Conservation (phyloP, 2,113 vertebrate species). For the Anser brachyrhynchus region DNA sequence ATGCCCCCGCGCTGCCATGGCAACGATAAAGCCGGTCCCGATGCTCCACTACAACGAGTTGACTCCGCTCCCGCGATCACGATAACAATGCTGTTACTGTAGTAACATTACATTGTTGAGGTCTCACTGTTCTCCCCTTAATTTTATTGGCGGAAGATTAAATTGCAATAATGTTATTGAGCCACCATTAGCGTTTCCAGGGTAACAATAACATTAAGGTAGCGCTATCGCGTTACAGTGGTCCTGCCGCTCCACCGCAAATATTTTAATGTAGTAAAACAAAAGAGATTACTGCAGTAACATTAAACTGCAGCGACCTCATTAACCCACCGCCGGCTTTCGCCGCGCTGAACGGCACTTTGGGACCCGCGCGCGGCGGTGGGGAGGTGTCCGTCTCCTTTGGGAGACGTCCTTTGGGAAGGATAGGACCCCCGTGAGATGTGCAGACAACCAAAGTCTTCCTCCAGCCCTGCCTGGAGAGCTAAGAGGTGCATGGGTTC, state of each 20-base stretch:
- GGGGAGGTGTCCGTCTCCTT: background rate
- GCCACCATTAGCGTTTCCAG: constrained; percentile 50
- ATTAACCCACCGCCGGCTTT: background rate
- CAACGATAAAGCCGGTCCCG: background rate
- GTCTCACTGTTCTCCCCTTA: constrained; percentile 57
- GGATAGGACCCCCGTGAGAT: accelerated
- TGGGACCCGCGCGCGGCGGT: accelerated
- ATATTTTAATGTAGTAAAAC: constrained; percentile 69
- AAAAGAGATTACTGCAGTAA: constrained; percentile 66
- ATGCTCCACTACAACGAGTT: background rate
- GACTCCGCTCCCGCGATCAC: constrained; percentile 27
- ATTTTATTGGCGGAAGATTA: constrained; percentile 66
- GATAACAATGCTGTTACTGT: constrained; percentile 58
- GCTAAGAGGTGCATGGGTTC: background rate
- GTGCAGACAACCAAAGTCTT: background rate
- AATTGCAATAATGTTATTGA: constrained; percentile 71
- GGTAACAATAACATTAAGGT: constrained; percentile 62
- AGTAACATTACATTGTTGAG: constrained; percentile 44
- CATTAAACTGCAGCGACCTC: constrained; percentile 61
- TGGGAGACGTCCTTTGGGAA: background rate
- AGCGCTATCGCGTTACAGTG: constrained; percentile 5
- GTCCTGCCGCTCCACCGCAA: constrained; percentile 40
- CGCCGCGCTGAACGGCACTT: background rate
- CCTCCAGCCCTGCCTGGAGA: background rate
- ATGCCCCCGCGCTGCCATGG: constrained; percentile 20